Evolutionary conservation across 2,797 vertebrate species (phyloP).

Genomic region (Sphenopsis melanotis): DNA sequence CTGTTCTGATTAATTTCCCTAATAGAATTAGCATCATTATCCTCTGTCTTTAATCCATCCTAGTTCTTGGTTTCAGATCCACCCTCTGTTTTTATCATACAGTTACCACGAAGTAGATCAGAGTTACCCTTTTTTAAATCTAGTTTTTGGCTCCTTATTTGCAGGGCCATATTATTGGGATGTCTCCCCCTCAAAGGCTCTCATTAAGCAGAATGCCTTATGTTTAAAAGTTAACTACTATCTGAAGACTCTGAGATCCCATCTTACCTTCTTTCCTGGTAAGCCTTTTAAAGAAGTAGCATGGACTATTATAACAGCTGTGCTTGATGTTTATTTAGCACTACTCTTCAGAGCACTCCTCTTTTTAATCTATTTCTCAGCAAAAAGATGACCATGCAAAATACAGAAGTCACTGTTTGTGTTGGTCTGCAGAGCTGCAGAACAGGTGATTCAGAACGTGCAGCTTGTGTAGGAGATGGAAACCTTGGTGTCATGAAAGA

Average conservation of each 20-base stretch:
- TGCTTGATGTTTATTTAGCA: neutral
- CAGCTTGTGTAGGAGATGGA: neutral
- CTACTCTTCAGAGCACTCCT: neutral
- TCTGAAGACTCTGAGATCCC: neutral
- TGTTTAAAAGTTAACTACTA: neutral
- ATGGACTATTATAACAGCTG: neutral
- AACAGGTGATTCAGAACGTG: accelerated
- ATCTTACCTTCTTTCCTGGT: neutral
- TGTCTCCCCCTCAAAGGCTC: neutral
- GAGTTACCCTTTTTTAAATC: neutral
- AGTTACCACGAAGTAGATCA: neutral
- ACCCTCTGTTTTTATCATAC: neutral
- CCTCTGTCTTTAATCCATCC: neutral
- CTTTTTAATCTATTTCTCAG: neutral
- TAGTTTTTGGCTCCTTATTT: neutral
- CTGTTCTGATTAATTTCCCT: constrained; percentile 35
- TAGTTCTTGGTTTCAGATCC: neutral
- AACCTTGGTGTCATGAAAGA: neutral
- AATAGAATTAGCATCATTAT: constrained; percentile 3
- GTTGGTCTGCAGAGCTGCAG: neutral
- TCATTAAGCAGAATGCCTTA: neutral
- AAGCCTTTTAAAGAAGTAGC: neutral
- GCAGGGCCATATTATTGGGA: neutral
- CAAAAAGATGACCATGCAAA: neutral
- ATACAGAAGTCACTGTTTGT: neutral